Conservation (phyloP, 1,140 invertebrate genomes). For the Marisa cornuarietis region DNA sequence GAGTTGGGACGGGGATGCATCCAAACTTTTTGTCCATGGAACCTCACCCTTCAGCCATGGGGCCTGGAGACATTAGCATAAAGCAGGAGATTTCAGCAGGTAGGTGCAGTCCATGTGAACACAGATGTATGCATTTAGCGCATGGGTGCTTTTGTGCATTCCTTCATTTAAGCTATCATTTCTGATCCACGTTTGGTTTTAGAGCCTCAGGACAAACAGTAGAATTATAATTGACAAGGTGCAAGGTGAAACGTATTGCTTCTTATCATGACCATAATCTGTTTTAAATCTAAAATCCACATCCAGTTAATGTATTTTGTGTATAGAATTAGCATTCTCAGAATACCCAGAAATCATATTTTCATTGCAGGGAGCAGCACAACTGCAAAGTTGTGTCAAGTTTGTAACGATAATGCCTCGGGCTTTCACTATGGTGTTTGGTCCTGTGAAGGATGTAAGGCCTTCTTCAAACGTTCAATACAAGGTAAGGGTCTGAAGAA, state of each 20-base stretch:
- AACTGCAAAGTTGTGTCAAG: constrained; percentile 56
- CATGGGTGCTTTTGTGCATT: too few relatives aligned
- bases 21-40: constrained; percentile 16
- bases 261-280: too few relatives aligned
- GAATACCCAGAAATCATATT: too few relatives aligned
- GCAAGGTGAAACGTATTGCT: too few relatives aligned
- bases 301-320: too few relatives aligned
- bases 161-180: too few relatives aligned
- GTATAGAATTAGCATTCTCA: too few relatives aligned
- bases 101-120: not conserved
- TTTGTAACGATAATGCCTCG: constrained; percentile 64
- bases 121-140: too few relatives aligned
- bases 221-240: too few relatives aligned
- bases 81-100: constrained; percentile 19
- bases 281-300: too few relatives aligned
- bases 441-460: constrained; percentile 67
- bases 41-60: constrained; percentile 9
- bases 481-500: constrained; percentile 50
- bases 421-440: constrained; percentile 66
- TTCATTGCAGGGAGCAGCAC: constrained; percentile 33
- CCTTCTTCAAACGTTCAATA: constrained; percentile 66
- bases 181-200: too few relatives aligned
- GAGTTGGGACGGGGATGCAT: constrained; percentile 7
- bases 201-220: too few relatives aligned
- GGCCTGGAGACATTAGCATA: constrained; percentile 8